A percentile compares a stretch with the other conserved stretches of the same genome.
Evolutionary conservation across 2,888 invertebrate genomes (phyloP).

Genomic region (Drosophila greeni): DNA sequence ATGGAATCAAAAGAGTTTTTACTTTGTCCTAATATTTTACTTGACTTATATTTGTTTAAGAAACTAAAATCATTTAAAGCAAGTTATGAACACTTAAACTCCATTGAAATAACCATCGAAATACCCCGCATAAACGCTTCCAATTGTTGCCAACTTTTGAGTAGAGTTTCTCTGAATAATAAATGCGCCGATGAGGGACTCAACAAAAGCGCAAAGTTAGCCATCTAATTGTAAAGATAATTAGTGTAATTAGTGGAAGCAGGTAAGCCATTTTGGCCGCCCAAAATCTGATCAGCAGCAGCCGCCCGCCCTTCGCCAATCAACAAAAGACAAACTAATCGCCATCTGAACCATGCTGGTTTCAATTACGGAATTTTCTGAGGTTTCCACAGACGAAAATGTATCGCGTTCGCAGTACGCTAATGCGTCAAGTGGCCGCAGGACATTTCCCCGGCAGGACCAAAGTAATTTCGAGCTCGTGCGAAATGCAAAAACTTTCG

Average conservation of each 20-base stretch:
- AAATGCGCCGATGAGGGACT: slow-evolving; percentile 9
- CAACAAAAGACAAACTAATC: slow-evolving; percentile 8
- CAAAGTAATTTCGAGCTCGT: slow-evolving; percentile 68
- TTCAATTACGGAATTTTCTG: slow-evolving; percentile 63
- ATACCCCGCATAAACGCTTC: slow-evolving; percentile 3
- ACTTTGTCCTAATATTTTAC: neutral
- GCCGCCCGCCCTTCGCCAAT: neutral
- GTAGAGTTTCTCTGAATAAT: slow-evolving; percentile 29
- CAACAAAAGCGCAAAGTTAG: slow-evolving; percentile 29
- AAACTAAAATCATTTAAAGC: too few relatives aligned
- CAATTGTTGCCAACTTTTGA: slow-evolving; percentile 9
- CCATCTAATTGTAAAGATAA: slow-evolving; percentile 54
- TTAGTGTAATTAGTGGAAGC: slow-evolving; percentile 57
- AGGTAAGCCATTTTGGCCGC: slow-evolving; percentile 44
- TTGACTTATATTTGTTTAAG: neutral
- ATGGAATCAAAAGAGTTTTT: neutral
- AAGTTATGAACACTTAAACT: too few relatives aligned
- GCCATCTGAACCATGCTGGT: slow-evolving; percentile 19
- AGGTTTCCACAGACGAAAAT: slow-evolving; percentile 44
- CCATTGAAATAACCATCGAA: neutral
- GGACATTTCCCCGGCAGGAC: slow-evolving; percentile 32
- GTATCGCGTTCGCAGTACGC: slow-evolving; percentile 43
- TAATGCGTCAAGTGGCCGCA: slow-evolving; percentile 55
- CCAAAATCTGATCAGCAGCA: slow-evolving; percentile 56
- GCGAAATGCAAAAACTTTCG: slow-evolving; percentile 69